These are phyloP conservation scores for Muraenolepis orangiensis DNA, from an alignment of 2,797 vertebrate species.

Conservation along the genomic window DNA sequence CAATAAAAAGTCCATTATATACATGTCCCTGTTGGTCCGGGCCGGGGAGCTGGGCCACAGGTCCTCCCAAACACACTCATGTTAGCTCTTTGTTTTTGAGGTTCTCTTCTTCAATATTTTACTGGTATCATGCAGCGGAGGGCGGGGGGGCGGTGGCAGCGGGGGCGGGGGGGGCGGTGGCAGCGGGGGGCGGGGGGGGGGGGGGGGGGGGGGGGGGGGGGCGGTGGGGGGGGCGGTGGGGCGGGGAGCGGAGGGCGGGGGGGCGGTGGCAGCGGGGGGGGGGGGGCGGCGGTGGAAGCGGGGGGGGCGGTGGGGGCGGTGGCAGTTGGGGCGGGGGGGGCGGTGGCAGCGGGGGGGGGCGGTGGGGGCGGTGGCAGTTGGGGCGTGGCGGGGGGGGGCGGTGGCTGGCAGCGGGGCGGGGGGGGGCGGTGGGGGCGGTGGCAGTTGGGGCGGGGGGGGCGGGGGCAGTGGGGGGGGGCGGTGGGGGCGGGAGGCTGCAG, in stretches of 20 bases:
- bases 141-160: conserved; percentile 42
- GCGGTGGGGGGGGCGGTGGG: no score
- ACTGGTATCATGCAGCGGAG: conserved; percentile 70
- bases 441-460: conserved; percentile 27
- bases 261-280: no score
- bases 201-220: not conserved
- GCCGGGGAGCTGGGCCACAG: no score
- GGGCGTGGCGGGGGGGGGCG: no score
- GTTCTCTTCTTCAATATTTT: conserved; percentile 53
- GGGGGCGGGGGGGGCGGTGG: conserved; percentile 13
- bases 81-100: not conserved
- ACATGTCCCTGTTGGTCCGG: conserved; percentile 71
- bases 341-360: not conserved
- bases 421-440: conserved; percentile 26
- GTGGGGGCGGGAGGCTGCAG: no score
- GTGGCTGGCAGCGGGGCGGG: no score
- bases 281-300: not conserved
- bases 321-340: conserved; percentile 24
- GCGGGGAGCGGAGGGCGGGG: no score
- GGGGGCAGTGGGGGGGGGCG: not conserved
- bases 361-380: no score
- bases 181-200: not conserved
- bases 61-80: conserved; percentile 40
- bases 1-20: conserved; percentile 71
- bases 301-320: conserved; percentile 26